A percentile compares a stretch with the other conserved stretches of the same genome.
phyloP scores from a whole-genome alignment of 2,888 invertebrate genomes.

The Conomelus anceps region DNA sequence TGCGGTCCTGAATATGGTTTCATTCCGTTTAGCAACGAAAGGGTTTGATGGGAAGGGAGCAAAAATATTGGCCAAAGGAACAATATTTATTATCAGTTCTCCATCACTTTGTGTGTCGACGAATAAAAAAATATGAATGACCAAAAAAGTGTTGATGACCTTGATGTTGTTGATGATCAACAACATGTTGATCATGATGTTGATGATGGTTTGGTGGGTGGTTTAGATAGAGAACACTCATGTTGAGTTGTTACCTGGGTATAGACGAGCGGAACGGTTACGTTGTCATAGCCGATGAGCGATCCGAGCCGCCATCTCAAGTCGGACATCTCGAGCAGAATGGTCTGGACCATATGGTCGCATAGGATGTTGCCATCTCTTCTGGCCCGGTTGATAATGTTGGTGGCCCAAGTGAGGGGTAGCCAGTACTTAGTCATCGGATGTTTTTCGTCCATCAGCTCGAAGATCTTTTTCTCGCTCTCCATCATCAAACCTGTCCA shows the following conservation, averaged over 20 bases:
- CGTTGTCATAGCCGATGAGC: slow-evolving; percentile 84
- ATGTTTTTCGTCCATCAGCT: slow-evolving; percentile 81
- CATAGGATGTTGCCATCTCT: slow-evolving; percentile 77
- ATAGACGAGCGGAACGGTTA: slow-evolving; percentile 85
- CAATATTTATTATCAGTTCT: too few relatives aligned
- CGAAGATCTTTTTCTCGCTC: slow-evolving; percentile 85
- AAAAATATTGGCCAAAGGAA: too few relatives aligned
- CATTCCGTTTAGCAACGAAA: too few relatives aligned
- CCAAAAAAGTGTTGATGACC: background rate
- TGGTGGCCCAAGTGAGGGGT: slow-evolving; percentile 89
- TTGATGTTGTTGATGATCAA: background rate
- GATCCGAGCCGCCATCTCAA: slow-evolving; percentile 77
- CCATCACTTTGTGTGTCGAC: too few relatives aligned
- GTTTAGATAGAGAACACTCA: background rate
- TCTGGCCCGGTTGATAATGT: slow-evolving; percentile 80
- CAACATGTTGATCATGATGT: background rate
- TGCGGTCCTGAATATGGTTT: too few relatives aligned
- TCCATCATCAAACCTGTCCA: slow-evolving; percentile 79
- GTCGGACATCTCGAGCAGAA: slow-evolving; percentile 81
- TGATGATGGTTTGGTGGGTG: background rate
- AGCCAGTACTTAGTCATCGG: slow-evolving; percentile 92
- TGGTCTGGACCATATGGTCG: slow-evolving; percentile 88
- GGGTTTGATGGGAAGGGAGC: too few relatives aligned
- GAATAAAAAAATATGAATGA: too few relatives aligned
- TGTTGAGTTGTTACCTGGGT: slow-evolving; percentile 61